Percentiles rank a stretch among this genome's conserved stretches.
Conservation (phyloP, 2,888 invertebrate genomes). For the Cephus sareptanus region DNA sequence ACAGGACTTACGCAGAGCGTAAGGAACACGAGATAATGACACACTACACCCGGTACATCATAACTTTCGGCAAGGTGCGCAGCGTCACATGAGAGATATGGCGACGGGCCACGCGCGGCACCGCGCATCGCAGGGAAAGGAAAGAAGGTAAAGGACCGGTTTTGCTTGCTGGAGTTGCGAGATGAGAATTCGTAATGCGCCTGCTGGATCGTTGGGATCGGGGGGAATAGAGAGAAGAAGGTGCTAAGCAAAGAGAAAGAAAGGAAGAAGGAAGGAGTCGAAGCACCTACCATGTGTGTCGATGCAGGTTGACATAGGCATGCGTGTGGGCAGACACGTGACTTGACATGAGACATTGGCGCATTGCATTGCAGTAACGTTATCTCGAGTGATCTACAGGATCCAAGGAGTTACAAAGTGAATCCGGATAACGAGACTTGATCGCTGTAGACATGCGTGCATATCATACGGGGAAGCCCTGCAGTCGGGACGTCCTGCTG, state of each 20-base stretch:
- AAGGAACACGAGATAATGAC: too few species aligned
- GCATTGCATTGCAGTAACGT: not conserved
- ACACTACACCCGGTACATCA: too few species aligned
- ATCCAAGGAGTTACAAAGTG: not conserved
- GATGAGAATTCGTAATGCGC: constrained; percentile 1
- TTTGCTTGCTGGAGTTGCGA: not conserved
- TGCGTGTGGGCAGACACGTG: too few species aligned
- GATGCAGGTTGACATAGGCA: too few species aligned
- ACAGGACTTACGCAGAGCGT: too few species aligned
- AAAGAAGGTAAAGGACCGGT: not conserved
- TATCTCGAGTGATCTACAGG: not conserved
- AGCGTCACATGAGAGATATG: not conserved
- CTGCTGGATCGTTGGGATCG: not conserved
- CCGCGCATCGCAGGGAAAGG: not conserved
- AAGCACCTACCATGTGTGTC: too few species aligned
- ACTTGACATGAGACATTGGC: too few species aligned
- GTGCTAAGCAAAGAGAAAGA: too few species aligned
- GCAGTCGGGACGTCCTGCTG: not conserved
- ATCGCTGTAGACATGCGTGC: not conserved
- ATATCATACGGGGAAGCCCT: not conserved
- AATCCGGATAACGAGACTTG: not conserved
- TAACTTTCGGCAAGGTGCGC: not conserved
- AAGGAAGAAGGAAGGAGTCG: too few species aligned
- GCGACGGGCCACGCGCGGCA: not conserved
- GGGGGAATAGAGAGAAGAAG: not conserved